phyloP scores from a whole-genome alignment of 2,888 invertebrate species.

The Trissolcus brochymenae region DNA sequence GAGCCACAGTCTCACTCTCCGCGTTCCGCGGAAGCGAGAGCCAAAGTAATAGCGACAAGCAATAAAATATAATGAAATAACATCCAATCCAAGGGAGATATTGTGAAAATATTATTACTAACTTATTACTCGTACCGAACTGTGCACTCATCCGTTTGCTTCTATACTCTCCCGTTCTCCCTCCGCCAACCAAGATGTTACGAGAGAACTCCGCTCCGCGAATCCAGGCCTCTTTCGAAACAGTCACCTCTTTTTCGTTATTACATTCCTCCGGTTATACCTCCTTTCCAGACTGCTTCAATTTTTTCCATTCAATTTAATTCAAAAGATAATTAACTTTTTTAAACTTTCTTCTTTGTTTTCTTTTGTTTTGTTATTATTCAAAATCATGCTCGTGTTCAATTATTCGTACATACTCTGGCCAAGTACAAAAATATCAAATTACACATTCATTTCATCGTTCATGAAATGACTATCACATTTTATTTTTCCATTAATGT shows the following conservation, averaged over 20 bases:
- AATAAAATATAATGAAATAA: slow-evolving; percentile 75
- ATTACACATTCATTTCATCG: no score
- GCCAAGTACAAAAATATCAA: no score
- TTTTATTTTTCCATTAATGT: no score
- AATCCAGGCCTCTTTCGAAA: slow-evolving; percentile 36
- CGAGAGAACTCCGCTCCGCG: slow-evolving; percentile 20
- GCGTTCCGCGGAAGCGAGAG: slow-evolving; percentile 62
- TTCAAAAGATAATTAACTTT: slow-evolving; percentile 11
- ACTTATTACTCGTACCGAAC: slow-evolving; percentile 70
- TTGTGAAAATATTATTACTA: slow-evolving; percentile 76
- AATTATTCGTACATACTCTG: no score
- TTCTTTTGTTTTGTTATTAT: no score
- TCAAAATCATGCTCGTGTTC: no score
- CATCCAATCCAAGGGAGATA: slow-evolving; percentile 74
- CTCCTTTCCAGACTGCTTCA: slow-evolving; percentile 12
- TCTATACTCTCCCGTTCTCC: slow-evolving; percentile 34
- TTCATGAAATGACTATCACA: no score
- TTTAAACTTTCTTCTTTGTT: no score
- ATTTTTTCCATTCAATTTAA: slow-evolving; percentile 4
- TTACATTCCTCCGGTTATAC: slow-evolving; percentile 39
- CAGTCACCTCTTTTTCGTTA: slow-evolving; percentile 33
- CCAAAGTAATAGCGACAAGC: slow-evolving; percentile 72
- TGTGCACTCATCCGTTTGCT: slow-evolving; percentile 55
- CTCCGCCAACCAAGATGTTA: slow-evolving; percentile 45
- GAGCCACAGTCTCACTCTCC: slow-evolving; percentile 65